Evolutionary conservation across 1,140 invertebrate genomes (phyloP), one percentile per base, ranked within the genome.

Genomic region (Mya arenaria): DNA sequence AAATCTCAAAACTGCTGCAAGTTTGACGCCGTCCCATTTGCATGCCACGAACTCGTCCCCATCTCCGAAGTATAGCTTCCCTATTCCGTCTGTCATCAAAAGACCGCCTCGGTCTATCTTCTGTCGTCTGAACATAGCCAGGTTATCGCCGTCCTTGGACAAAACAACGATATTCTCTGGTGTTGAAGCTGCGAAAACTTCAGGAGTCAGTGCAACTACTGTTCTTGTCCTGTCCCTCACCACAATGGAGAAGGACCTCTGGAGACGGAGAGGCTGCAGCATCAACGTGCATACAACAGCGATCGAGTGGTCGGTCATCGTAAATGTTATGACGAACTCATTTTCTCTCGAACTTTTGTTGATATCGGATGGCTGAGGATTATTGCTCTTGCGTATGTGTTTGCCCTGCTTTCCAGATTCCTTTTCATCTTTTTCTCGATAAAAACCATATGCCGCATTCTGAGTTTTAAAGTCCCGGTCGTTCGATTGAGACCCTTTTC

Each of bases 61-160:
- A 34, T 63, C 60, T 4, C 60, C 60, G 32, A 30, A 63, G 34
- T 63, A 63, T 5, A 63, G 19, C 10, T 28, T 6, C 19, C 32
- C 60, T 6, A 28, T 3, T 3, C 60, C 60, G 32, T 63, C 60
- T 6, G 60, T 28, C 60, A 63, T 63, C 6, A 63, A 19, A 4
- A 63, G 60, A 3, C 60, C 60, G 8, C 60, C 60, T 63, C 60
- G 23, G 32, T 63, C 60, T 19, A n/a, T 23, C 28, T 63, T 63
- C 5, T 19, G 5, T 5, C 60, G 60, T 10, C 23, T 23, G 34
- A 28, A 30, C 8, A 32, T 30, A 34, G 25, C 25, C 5, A 30
- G 23, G 4, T 6, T 32, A 32, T 63, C 28, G 25, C 32, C 60
- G 32, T 30, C 32, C 34, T 63, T 34, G 5, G 8, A 30, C 19